Evolutionary conservation across 2,888 invertebrate genomes (phyloP), one percentile per base, ranked within the genome.

Genomic region (Hermodice carunculata): DNA sequence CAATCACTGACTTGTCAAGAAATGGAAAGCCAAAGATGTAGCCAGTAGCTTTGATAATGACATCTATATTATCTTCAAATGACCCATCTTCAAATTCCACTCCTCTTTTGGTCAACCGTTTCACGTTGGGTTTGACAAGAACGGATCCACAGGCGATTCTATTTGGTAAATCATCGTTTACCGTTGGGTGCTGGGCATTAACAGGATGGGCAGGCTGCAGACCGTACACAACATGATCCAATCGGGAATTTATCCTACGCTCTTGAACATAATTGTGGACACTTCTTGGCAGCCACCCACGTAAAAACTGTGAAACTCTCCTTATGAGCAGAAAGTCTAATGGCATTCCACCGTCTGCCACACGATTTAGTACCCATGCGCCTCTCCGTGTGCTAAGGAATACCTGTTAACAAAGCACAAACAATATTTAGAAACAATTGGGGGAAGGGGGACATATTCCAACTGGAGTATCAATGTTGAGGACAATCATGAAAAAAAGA

Each of bases 21-120:
- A 40, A 87, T 4, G 87, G 86, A 70, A 86, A 87, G 1, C 80
- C 83, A 69, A 87, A 86, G 2, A 74, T 75, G 73, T 86, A 87
- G 22, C 85, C 70, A 40, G 87, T 85, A 0, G 85, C 85, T 67
- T 84, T 59, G 22, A 86, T 71, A 0, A 86, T 79, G 11, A 77
- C 78, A 68, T 86, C 86, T 22, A 83, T 76, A 60, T 83, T 66
- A 31, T 82, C 79, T 26, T 76, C 78, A 54, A 71, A 70, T 3
- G 81, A 76, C 3, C 81, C 81, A 48, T 83, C 82, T 19, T 70
- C 76, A 71, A 83, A 84, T 63, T 78, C 74, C 3, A 82, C 79
- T 0, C 80, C 81, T 8, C 68, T 77, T 44, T 73, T 71, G 0
- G 81, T 82, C 54, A 82, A 75, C 14, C 71, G 24, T 26, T 51